Evolutionary conservation across 2,888 invertebrate genomes (phyloP).

Genomic region (Meghimatium bilineatum): DNA sequence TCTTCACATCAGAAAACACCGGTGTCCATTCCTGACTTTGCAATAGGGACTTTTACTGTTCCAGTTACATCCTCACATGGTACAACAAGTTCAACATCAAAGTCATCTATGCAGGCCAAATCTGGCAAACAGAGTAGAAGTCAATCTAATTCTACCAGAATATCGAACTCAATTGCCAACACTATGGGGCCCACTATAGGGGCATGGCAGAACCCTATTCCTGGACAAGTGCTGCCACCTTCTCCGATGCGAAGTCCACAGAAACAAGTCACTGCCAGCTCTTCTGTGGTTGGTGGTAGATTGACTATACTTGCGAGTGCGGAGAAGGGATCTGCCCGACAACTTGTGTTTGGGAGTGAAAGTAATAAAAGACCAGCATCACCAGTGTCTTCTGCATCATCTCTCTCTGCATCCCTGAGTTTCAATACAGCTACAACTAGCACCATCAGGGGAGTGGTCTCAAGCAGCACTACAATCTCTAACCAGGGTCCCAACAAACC

Average conservation of each 20-base stretch:
- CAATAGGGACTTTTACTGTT: constrained; percentile 54
- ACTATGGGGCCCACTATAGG: constrained; percentile 37
- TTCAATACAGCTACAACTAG: constrained; percentile 41
- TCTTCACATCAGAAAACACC: constrained; percentile 47
- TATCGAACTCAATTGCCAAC: constrained; percentile 50
- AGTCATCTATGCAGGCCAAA: constrained; percentile 41
- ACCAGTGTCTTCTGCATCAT: constrained; percentile 55
- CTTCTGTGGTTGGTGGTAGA: constrained; percentile 26
- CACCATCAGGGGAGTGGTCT: constrained; percentile 41
- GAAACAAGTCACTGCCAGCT: constrained; percentile 56
- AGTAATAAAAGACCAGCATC: constrained; percentile 55
- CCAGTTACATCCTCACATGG: constrained; percentile 48
- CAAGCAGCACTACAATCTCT: constrained; percentile 25
- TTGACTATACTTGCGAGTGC: constrained; percentile 28
- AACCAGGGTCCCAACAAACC: constrained; percentile 29
- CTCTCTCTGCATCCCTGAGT: constrained; percentile 36
- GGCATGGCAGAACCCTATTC: constrained; percentile 54
- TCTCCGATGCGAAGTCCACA: constrained; percentile 57
- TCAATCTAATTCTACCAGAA: constrained; percentile 21
- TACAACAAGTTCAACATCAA: constrained; percentile 44
- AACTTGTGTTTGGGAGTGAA: constrained; percentile 70
- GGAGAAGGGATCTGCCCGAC: constrained; percentile 69
- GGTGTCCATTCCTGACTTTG: constrained; percentile 52
- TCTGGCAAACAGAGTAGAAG: constrained; percentile 38
- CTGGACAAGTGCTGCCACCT: constrained; percentile 54